Percentiles rank a stretch among this genome's conserved stretches.
These are phyloP conservation scores for Anseranas semipalmata DNA, from an alignment of 2,113 vertebrate genomes.

Conservation along the genomic window DNA sequence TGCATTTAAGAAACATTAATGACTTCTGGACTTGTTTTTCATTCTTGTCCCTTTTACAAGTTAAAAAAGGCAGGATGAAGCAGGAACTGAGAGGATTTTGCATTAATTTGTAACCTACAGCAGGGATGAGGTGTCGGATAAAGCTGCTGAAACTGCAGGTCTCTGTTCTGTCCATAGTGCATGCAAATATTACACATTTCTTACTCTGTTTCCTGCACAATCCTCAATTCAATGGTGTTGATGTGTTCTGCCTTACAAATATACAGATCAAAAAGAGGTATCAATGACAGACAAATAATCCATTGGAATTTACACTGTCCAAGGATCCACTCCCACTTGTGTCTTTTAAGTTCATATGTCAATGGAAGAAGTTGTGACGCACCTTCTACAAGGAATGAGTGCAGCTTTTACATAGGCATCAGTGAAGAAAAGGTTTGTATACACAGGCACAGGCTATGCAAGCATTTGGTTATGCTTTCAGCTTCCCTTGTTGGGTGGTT, in stretches of 20 bases:
- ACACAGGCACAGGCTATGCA: not conserved
- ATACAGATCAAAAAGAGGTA: not conserved
- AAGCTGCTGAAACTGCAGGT: not conserved
- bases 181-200: not conserved
- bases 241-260: not conserved
- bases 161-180: not conserved
- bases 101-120: not conserved
- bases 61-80: not conserved
- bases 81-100: not conserved
- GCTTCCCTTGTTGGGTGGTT: not conserved
- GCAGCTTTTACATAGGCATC: accelerated
- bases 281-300: not conserved
- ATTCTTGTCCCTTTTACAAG: not conserved
- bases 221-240: not conserved
- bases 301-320: not conserved
- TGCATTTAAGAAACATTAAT: not conserved
- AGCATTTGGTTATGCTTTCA: not conserved
- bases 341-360: not conserved
- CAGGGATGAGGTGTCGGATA: not conserved
- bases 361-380: not conserved
- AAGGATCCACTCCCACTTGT: not conserved
- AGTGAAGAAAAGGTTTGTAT: not conserved
- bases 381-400: not conserved
- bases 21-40: not conserved
- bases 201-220: not conserved